A percentile compares a stretch with the other conserved stretches of the same genome.
Evolutionary conservation across 2,797 vertebrate species (phyloP).

Genomic region (Pangasius macronema): DNA sequence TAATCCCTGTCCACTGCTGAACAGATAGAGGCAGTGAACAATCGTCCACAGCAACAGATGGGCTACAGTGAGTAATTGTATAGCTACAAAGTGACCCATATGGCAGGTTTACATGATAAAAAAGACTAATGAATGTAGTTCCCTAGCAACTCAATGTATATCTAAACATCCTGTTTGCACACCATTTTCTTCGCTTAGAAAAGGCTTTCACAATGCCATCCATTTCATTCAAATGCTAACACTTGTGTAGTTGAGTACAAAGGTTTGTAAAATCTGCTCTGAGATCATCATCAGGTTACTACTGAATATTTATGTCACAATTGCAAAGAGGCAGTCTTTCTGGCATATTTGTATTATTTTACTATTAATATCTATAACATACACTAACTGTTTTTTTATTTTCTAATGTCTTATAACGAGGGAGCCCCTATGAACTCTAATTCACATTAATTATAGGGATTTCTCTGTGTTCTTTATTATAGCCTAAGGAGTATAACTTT

Average conservation of each 20-base stretch:
- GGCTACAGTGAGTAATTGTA: neutral
- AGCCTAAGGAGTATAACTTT: neutral
- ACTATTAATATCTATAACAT: neutral
- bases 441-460: neutral
- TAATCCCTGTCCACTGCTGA: neutral
- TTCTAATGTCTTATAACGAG: neutral
- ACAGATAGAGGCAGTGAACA: neutral
- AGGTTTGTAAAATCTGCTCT: neutral
- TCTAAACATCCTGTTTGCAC: constrained; percentile 19
- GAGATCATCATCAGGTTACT: neutral
- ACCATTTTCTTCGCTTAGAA: neutral
- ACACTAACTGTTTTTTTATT: neutral
- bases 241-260: neutral
- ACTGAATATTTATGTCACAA: neutral
- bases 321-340: neutral
- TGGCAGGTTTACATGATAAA: neutral
- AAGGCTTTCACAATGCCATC: neutral
- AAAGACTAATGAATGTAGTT: neutral
- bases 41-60: neutral
- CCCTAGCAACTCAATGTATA: constrained; percentile 16
- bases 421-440: neutral
- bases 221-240: constrained; percentile 8
- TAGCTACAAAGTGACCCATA: neutral
- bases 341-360: neutral
- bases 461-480: neutral